Conservation (phyloP, 2,888 invertebrate species). For the Cephus rjabovi region DNA sequence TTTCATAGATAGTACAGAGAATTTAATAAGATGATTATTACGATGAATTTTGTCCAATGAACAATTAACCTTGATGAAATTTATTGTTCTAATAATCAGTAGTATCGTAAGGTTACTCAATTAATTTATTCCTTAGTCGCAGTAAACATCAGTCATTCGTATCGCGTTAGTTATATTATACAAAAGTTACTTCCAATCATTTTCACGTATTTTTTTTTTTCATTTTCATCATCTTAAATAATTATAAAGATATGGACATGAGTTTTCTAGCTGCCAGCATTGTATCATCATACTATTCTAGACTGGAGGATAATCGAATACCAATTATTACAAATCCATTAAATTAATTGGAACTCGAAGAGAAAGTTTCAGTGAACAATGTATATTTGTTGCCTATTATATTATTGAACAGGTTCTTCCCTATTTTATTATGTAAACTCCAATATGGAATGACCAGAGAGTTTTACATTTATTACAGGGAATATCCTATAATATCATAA, state of each 20-base stretch:
- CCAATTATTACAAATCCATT: slow-evolving; percentile 22
- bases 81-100: neutral
- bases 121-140: neutral
- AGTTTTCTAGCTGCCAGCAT: slow-evolving; percentile 28
- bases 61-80: neutral
- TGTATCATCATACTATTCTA: slow-evolving; percentile 35
- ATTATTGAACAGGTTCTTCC: slow-evolving; percentile 30
- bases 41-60: neutral
- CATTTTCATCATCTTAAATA: neutral
- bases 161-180: neutral
- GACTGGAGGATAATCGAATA: slow-evolving; percentile 11
- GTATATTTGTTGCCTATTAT: slow-evolving; percentile 40
- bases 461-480: slow-evolving; percentile 1
- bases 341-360: slow-evolving; percentile 23
- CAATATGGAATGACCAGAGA: neutral
- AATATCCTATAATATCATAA: slow-evolving; percentile 11
- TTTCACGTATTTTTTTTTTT: neutral
- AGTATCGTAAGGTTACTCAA: neutral
- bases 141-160: neutral
- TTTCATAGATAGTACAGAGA: neutral
- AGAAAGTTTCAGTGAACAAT: slow-evolving; percentile 33
- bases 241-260: neutral
- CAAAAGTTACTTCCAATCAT: neutral
- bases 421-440: neutral
- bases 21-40: neutral